Evolutionary conservation across 2,113 vertebrate species (phyloP), one percentile per base, ranked within the genome.

Genomic region (Tamias sibiricus): DNA sequence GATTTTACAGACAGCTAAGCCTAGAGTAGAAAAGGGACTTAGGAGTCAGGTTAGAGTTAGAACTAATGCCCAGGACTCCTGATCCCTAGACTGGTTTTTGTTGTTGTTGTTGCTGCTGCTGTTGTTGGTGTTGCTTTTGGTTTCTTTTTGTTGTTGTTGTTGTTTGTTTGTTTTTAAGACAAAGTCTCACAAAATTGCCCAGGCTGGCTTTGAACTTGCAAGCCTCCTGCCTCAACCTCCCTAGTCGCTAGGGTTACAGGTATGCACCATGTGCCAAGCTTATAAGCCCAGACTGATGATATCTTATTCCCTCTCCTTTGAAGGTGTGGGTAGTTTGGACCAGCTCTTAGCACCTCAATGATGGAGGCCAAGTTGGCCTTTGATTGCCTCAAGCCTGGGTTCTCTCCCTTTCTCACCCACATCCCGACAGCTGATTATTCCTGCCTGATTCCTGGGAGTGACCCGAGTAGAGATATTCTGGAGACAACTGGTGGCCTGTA

Each of bases 251-350:
- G 59, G 59, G 28, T 62, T 62, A 62, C 59, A 62, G 26, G 59
- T 11, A 9, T 62, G 24, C 0, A 10, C 59, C 7, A 28, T 8
- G 0, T 62, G 59, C 59, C 59, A 8, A 1, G 24, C 1, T 24
- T 26, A 7, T 62, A 62, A 62, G 2, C 59, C 24, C 59, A 62
- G 9, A 62, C 57, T 59, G 19, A 42, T 5, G 64, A 49, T 13
- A 49, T 3, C 14, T 75, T 75, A 44, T 57, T 35, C 37, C 9
- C 62, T 47, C 24, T 83, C 14, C 30, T 5, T 47, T 62, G 68
- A 32, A 57, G 32, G 3, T 62, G 17, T 28, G 9, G 32, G 52
- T 62, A 44, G n/a, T 20, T 20, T 37, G 26, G 17, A 79, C 7
- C 14, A 93, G 59, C 10, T 64, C 4, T 86, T 24, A 64, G 68